A percentile compares a stretch with the other conserved stretches of the same genome.
Conservation (phyloP, 2,113 vertebrate species). For the Prionailurus viverrinus region DNA sequence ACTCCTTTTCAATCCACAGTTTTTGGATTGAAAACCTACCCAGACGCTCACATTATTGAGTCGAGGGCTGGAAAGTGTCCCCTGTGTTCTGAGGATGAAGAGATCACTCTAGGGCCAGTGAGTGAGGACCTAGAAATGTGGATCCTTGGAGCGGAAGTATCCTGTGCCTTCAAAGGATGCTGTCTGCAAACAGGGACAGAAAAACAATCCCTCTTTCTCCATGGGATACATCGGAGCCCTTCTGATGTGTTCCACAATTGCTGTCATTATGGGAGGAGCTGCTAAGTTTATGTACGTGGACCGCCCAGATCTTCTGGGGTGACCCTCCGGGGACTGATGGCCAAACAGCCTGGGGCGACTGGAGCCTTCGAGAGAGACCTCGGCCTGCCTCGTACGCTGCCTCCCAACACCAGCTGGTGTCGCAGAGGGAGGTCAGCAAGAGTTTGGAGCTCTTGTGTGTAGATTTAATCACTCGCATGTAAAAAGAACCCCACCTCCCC, state of each 20-base stretch:
- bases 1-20: not conserved
- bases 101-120: not conserved
- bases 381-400: not conserved
- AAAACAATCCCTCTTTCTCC: not conserved
- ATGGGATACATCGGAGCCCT: not conserved
- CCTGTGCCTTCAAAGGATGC: not conserved
- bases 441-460: constrained; percentile 38
- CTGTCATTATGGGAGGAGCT: not conserved
- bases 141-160: not conserved
- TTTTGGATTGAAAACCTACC: not conserved
- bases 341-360: not conserved
- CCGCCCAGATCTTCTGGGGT: not conserved
- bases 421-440: constrained; percentile 37
- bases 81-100: not conserved
- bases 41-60: not conserved
- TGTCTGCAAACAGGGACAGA: not conserved
- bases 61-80: not conserved
- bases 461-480: constrained; percentile 38
- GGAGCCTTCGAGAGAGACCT: not conserved
- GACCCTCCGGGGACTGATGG: not conserved
- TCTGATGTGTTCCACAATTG: not conserved
- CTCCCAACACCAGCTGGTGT: not conserved
- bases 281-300: not conserved
- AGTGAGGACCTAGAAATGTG: not conserved
- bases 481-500: not conserved